These are phyloP conservation scores for Rhopalosiphum maidis DNA, from an alignment of 1,140 invertebrate genomes.

Conservation along the genomic window DNA sequence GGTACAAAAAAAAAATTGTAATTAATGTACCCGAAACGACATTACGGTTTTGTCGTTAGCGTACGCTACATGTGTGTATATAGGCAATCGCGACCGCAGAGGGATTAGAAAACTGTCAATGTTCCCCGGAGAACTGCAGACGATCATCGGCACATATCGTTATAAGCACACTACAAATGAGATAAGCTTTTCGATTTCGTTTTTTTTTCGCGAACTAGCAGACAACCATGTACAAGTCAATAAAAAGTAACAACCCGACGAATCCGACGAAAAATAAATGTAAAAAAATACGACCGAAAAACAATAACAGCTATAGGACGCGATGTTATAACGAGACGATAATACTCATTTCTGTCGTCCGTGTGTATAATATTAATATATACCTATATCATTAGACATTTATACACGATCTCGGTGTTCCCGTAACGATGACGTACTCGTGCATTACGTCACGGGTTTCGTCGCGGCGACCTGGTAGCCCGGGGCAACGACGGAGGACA, in stretches of 20 bases:
- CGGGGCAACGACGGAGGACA: slow-evolving; percentile 32
- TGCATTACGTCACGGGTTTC: slow-evolving; percentile 34
- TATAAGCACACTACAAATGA: not conserved
- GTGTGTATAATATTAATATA: no score
- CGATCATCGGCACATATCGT: not conserved
- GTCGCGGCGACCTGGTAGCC: slow-evolving; percentile 31
- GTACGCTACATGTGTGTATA: not conserved
- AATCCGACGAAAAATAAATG: not conserved
- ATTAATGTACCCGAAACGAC: not conserved
- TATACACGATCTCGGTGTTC: not conserved
- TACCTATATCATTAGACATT: not conserved
- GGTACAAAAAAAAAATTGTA: not conserved
- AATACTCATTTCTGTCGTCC: not conserved
- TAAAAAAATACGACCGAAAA: not conserved
- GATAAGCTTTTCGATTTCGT: not conserved
- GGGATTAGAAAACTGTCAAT: not conserved
- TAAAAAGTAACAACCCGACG: not conserved
- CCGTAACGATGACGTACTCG: slow-evolving; percentile 33
- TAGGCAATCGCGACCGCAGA: no score
- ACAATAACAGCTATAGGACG: not conserved
- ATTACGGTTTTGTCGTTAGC: not conserved
- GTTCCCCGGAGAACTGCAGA: not conserved
- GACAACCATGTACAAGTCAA: not conserved
- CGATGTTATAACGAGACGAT: not conserved
- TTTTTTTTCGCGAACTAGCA: not conserved